Percentiles rank a stretch among this genome's conserved stretches.
These are phyloP conservation scores for Zygaena filipendulae DNA, from an alignment of 2,888 invertebrate genomes.

Conservation along the genomic window DNA sequence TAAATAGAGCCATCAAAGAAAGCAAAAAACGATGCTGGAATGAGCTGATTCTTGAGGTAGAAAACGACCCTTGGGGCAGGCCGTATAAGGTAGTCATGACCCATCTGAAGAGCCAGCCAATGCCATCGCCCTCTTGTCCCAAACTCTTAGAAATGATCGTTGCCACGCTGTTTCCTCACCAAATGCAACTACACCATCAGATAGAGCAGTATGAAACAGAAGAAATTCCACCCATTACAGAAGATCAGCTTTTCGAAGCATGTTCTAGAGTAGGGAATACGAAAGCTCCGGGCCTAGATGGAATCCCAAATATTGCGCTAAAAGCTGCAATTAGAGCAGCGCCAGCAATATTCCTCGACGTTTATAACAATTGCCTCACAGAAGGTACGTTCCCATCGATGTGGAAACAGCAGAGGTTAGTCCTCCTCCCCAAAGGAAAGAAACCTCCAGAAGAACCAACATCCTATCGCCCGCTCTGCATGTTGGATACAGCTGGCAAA, in stretches of 20 bases:
- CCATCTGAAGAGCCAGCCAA: neutral
- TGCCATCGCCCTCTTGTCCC: neutral
- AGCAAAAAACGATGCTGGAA: too few relatives aligned
- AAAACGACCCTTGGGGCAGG: constrained; percentile 1
- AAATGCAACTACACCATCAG: too few relatives aligned
- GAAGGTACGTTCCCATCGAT: constrained; percentile 2
- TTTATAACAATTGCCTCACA: constrained; percentile 3
- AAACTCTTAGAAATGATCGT: too few relatives aligned
- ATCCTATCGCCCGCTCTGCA: constrained; percentile 4
- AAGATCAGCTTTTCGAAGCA: too few relatives aligned
- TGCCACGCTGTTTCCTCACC: too few relatives aligned
- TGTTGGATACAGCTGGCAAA: constrained; percentile 5
- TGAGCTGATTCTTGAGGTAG: too few relatives aligned
- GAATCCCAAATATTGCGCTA: constrained; percentile 5
- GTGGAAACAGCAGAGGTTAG: constrained; percentile 4
- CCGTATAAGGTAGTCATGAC: neutral
- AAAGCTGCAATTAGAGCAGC: constrained; percentile 1
- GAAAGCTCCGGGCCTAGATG: constrained; percentile 5
- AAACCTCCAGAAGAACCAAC: constrained; percentile 5
- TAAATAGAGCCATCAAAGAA: too few relatives aligned
- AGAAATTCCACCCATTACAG: too few relatives aligned
- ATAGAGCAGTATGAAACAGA: too few relatives aligned
- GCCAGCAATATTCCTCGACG: constrained; percentile 2
- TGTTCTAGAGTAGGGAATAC: constrained; percentile 2
- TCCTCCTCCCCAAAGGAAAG: too few relatives aligned